A percentile compares a stretch with the other conserved stretches of the same genome.
Evolutionary conservation across 2,888 invertebrate genomes (phyloP).

Genomic region (Dasypolia templi): DNA sequence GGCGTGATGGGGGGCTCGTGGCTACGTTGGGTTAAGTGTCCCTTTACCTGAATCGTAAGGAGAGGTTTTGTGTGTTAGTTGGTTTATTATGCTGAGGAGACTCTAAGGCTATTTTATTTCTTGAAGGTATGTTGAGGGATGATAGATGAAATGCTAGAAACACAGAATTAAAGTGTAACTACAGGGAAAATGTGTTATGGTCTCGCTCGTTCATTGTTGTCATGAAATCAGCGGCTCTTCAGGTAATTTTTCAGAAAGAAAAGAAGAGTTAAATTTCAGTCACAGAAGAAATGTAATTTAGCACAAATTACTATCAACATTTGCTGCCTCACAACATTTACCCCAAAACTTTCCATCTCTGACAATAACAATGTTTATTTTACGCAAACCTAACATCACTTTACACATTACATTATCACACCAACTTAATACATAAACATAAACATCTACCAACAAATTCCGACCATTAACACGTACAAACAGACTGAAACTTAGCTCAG

Average conservation of each 20-base stretch:
- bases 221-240: too few relatives aligned
- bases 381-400: background rate
- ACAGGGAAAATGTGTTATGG: background rate
- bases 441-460: slow-evolving; percentile 31
- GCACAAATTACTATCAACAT: background rate
- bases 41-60: slow-evolving; percentile 45
- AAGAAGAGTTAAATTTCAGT: background rate
- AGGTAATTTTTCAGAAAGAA: too few relatives aligned
- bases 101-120: slow-evolving; percentile 27
- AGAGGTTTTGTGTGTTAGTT: slow-evolving; percentile 43
- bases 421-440: slow-evolving; percentile 31
- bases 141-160: slow-evolving; percentile 26
- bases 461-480: slow-evolving; percentile 50
- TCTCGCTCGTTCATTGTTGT: background rate
- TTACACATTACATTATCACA: slow-evolving; percentile 6
- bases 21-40: slow-evolving; percentile 49
- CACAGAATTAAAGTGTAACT: slow-evolving; percentile 13
- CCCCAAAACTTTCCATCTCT: background rate
- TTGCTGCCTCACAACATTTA: background rate
- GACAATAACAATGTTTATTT: slow-evolving; percentile 1
- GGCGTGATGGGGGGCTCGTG: slow-evolving; percentile 50
- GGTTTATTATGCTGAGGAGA: slow-evolving; percentile 50
- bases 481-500: slow-evolving; percentile 45
- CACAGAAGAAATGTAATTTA: background rate
- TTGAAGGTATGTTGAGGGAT: slow-evolving; percentile 10